phyloP scores from a whole-genome alignment of 2,797 vertebrate species.

The Sitta carolinensis region DNA sequence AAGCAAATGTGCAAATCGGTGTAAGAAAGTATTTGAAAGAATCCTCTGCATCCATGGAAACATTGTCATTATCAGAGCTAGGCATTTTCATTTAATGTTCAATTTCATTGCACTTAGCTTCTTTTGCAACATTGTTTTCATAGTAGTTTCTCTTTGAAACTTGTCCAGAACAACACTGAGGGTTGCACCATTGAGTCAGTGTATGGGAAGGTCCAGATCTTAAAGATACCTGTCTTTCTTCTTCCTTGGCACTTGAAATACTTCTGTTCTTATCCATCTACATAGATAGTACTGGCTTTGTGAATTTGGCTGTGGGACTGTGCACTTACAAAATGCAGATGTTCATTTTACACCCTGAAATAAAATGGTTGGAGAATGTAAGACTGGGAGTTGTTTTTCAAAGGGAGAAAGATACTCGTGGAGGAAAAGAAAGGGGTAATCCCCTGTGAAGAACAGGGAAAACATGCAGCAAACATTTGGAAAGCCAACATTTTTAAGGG shows the following conservation, averaged over 20 bases:
- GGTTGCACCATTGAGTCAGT: not conserved
- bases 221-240: not conserved
- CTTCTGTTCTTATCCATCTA: not conserved
- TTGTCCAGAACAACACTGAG: not conserved
- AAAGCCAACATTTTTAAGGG: conserved; percentile 3
- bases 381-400: not conserved
- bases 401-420: not conserved
- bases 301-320: not conserved
- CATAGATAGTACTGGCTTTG: not conserved
- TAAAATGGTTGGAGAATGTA: not conserved
- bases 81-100: not conserved
- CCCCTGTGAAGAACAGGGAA: conserved; percentile 6
- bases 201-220: not conserved
- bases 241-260: not conserved
- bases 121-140: not conserved
- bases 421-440: not conserved
- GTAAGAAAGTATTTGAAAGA: not conserved
- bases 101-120: not conserved
- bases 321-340: not conserved
- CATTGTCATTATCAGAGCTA: not conserved
- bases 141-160: not conserved
- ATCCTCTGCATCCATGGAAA: not conserved
- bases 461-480: conserved; percentile 8
- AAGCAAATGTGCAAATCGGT: not conserved
- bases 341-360: not conserved